These are phyloP conservation scores for Ichneumoninae sp. DNA, from an alignment of 2,888 invertebrate species.

Conservation along the genomic window DNA sequence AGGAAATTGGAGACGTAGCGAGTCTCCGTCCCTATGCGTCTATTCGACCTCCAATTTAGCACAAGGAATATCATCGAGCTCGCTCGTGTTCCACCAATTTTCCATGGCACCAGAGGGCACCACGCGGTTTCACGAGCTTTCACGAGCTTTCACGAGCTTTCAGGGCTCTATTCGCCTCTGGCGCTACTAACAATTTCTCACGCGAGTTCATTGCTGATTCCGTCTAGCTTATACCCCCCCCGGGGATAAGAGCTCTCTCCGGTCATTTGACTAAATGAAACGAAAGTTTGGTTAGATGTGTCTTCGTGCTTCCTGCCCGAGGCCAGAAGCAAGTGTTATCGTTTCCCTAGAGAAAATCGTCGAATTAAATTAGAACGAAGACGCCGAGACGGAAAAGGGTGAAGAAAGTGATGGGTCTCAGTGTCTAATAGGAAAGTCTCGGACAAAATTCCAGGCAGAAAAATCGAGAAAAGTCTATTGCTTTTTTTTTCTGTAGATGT, in stretches of 20 bases:
- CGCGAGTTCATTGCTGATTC: conserved; percentile 62
- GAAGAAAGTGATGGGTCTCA: background rate
- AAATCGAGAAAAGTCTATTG: background rate
- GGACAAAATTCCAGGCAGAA: background rate
- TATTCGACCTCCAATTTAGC: conserved; percentile 47
- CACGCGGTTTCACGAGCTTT: conserved; percentile 42
- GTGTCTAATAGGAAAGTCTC: background rate
- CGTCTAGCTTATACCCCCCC: conserved; percentile 37
- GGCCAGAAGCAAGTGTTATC: conserved; percentile 36
- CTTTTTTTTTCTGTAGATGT: background rate
- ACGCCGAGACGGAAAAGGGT: background rate
- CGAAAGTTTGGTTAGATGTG: conserved; percentile 56
- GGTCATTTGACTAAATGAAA: conserved; percentile 62
- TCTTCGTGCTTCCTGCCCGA: conserved; percentile 35
- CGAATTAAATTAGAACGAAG: conserved; percentile 49
- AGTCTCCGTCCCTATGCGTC: conserved; percentile 15
- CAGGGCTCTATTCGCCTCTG: conserved; percentile 49
- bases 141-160: conserved; percentile 43
- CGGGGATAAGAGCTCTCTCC: conserved; percentile 40
- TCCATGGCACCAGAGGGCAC: conserved; percentile 47
- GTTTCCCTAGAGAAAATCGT: conserved; percentile 34
- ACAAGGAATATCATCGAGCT: conserved; percentile 53
- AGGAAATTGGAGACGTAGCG: conserved; percentile 50
- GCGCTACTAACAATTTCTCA: conserved; percentile 64
- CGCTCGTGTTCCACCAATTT: conserved; percentile 59